Evolutionary conservation across 2,797 vertebrate species (phyloP).

Genomic region (Mormyrops boulengeri): DNA sequence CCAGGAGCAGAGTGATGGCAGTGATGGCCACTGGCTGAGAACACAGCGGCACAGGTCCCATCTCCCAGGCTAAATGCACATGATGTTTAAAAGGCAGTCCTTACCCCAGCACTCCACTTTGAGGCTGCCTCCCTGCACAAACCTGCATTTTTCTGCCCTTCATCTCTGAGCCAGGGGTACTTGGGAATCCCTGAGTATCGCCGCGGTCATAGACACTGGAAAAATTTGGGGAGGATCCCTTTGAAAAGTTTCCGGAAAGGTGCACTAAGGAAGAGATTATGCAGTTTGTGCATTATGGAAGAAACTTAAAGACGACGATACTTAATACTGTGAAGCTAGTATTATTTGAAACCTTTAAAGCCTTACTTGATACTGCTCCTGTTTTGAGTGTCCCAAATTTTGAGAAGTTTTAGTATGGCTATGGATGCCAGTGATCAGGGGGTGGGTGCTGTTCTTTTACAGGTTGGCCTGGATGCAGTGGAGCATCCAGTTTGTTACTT

Average conservation of each 20-base stretch:
- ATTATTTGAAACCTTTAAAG: too few relatives aligned
- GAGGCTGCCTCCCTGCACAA: slow-evolving; percentile 37
- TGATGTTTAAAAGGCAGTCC: background rate
- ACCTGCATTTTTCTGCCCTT: slow-evolving; percentile 48
- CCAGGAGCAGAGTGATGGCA: background rate
- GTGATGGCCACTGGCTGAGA: background rate
- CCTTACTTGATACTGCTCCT: too few relatives aligned
- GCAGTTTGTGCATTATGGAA: background rate
- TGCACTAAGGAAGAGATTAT: background rate
- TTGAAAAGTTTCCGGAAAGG: background rate
- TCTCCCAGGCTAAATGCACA: background rate
- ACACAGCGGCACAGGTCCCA: background rate
- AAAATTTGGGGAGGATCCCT: background rate
- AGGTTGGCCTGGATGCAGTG: too few relatives aligned
- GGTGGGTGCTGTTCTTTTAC: too few relatives aligned
- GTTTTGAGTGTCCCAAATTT: too few relatives aligned
- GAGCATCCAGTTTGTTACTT: too few relatives aligned
- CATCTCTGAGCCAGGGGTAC: slow-evolving; percentile 43
- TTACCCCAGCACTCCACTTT: background rate
- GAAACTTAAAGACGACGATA: background rate
- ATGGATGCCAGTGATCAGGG: too few relatives aligned
- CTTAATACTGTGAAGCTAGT: too few relatives aligned
- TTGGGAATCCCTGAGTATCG: slow-evolving; percentile 42
- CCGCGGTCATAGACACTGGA: slow-evolving; percentile 42
- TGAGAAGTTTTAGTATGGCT: too few relatives aligned